Base-by-base conservation (phyloP, 2,797 vertebrate genomes). In the Semotilus atromaculatus region DNA sequence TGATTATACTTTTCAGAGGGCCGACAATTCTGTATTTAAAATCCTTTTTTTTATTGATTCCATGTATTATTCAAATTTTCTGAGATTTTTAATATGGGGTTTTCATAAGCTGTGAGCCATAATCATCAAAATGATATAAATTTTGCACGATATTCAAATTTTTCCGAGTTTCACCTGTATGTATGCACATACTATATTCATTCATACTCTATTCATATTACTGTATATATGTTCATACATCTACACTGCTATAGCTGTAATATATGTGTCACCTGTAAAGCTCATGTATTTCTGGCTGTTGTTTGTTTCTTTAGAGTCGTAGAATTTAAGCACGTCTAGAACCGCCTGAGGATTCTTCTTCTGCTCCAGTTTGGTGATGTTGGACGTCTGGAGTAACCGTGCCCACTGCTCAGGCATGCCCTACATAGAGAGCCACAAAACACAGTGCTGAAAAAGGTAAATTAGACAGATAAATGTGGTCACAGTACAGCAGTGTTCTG, bases 261-360 rank as follows among this genome's bases (percentile, higher is more conserved):
- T 14, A 26, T 7, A 14, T 9, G 62, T 18, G 53, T 62, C 72
- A 97, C 97, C 97, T 93, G 97, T 98, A 91, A 99, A 99, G 91
- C 97, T 99, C 98, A 99, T 99, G 90, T 99, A 99, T 83, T 99
- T 99, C 94, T 99, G 97, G 90, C 96, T 98, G 90, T 97, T 99
- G 78, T 95, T 92, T 1, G 95, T 98, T 93, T 98, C 97, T 89
- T 98, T 98, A 2, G 97, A 98, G 90, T 98, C 97, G 81, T 98
- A 99, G 92, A 99, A 98, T 90, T 98, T 97, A 67, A 99, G 90
- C 0, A 98, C 97, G 0, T 99, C 97, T n/a, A 99, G 93, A 38
- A 98, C 97, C 0, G 96, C 98, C 92, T 99, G 97, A 0, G 98
- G 97, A 62, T 99, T 98, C 93, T 98, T 98, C 95, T 99, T 99